phyloP scores from a whole-genome alignment of 2,113 vertebrate genomes.

The Plecotus auritus region DNA sequence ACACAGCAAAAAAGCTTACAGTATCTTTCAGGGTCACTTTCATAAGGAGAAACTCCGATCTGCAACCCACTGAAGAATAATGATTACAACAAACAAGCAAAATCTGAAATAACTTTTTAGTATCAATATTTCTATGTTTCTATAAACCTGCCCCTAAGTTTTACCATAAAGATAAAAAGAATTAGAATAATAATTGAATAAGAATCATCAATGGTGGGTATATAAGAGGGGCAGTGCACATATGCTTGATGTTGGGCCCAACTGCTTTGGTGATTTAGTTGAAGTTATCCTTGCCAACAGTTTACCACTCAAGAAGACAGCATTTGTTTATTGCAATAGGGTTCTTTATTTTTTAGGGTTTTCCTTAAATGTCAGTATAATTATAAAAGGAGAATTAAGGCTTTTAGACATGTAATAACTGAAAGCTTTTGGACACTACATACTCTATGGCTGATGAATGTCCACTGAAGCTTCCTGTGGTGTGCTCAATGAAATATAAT shows the following conservation, averaged over 20 bases:
- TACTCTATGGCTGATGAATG: neutral
- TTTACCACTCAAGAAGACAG: slow-evolving; percentile 31
- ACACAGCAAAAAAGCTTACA: neutral
- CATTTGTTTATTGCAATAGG: slow-evolving; percentile 18
- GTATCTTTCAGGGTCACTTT: neutral
- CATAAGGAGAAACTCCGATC: neutral
- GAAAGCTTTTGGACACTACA: slow-evolving; percentile 30
- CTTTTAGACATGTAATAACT: slow-evolving; percentile 33
- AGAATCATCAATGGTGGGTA: neutral
- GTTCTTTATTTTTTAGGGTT: slow-evolving; percentile 21
- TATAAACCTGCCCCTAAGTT: neutral
- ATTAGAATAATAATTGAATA: neutral
- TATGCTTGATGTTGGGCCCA: slow-evolving; percentile 42
- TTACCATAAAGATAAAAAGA: neutral
- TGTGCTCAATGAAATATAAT: slow-evolving; percentile 34
- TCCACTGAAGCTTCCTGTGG: neutral
- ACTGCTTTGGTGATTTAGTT: slow-evolving; percentile 45
- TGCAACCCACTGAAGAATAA: neutral
- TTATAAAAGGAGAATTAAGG: slow-evolving; percentile 42
- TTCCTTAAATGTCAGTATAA: slow-evolving; percentile 32
- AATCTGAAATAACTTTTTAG: neutral
- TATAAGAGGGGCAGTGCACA: neutral
- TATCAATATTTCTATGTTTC: neutral
- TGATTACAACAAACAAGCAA: neutral
- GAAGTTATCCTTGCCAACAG: neutral